These are phyloP conservation scores for Orchesellides sinensis DNA, from an alignment of 2,888 invertebrate genomes.

Conservation along the genomic window DNA sequence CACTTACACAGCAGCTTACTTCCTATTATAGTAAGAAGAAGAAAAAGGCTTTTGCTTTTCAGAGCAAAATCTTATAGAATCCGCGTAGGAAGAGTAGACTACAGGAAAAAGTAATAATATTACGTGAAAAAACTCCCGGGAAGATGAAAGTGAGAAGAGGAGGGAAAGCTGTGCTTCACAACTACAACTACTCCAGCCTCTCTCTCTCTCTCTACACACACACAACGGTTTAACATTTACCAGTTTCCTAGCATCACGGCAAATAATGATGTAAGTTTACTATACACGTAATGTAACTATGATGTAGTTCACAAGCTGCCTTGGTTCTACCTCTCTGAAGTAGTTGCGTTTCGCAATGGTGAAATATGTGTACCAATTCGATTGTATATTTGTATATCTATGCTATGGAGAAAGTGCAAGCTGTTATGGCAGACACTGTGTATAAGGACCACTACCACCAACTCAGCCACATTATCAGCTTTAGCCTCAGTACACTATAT, in stretches of 20 bases:
- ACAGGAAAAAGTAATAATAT: slow-evolving; percentile 35
- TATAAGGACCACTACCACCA: slow-evolving; percentile 36
- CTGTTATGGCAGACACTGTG: background rate
- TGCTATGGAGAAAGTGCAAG: background rate
- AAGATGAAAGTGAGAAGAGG: slow-evolving; percentile 61
- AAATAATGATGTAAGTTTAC: background rate
- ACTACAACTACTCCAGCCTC: background rate
- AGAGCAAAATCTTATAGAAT: slow-evolving; percentile 1
- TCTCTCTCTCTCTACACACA: background rate
- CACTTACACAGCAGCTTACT: background rate
- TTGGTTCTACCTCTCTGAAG: background rate
- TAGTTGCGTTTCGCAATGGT: background rate
- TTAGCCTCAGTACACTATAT: slow-evolving; percentile 8
- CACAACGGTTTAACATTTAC: background rate
- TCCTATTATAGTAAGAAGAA: background rate
- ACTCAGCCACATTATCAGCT: slow-evolving; percentile 41
- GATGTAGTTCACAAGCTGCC: background rate
- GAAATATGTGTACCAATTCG: background rate
- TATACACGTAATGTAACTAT: too few relatives aligned
- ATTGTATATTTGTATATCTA: too few relatives aligned
- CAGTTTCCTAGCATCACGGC: background rate
- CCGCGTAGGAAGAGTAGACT: background rate
- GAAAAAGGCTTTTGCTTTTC: background rate
- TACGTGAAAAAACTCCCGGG: slow-evolving; percentile 24
- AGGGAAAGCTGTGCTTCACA: slow-evolving; percentile 38